Evolutionary conservation across 2,888 invertebrate genomes (phyloP).

Genomic region (Hirtodrosophila confusa): DNA sequence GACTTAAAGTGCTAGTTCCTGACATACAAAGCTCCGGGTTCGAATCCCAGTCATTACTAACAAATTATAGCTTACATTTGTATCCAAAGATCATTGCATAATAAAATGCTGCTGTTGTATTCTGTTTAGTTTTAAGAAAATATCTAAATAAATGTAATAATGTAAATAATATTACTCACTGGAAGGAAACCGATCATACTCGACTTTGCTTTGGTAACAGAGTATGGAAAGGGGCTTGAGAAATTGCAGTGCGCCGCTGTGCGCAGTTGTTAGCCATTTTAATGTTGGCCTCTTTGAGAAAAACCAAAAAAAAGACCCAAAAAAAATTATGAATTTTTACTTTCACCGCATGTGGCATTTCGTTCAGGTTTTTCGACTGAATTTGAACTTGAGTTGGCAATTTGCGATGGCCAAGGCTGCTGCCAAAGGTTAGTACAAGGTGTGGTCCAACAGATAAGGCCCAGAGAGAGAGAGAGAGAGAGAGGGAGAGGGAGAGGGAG

Average conservation of each 20-base stretch:
- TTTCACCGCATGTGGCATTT: conserved; percentile 81
- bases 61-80: too few species aligned
- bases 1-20: too few species aligned
- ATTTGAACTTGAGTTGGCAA: conserved; percentile 68
- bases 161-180: too few species aligned
- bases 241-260: conserved; percentile 53
- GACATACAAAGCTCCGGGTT: too few species aligned
- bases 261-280: conserved; percentile 67
- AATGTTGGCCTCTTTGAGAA: conserved; percentile 64
- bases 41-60: too few species aligned
- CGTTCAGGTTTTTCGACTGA: conserved; percentile 64
- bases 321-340: conserved; percentile 81
- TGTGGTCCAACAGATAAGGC: conserved; percentile 64
- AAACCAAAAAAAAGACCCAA: conserved; percentile 22
- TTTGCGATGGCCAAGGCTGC: conserved; percentile 67
- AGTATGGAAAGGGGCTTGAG: conserved; percentile 65
- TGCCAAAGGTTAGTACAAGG: conserved; percentile 65
- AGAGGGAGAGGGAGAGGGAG: conserved; percentile 1
- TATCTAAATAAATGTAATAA: too few species aligned
- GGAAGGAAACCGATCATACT: too few species aligned
- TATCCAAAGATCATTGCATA: too few species aligned
- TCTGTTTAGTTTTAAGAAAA: too few species aligned
- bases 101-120: too few species aligned
- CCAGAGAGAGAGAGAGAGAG: neutral
- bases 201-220: neutral